Percentiles rank a stretch among this genome's conserved stretches.
Conservation (phyloP, 2,113 vertebrate genomes). For the Deroptyus accipitrinus region DNA sequence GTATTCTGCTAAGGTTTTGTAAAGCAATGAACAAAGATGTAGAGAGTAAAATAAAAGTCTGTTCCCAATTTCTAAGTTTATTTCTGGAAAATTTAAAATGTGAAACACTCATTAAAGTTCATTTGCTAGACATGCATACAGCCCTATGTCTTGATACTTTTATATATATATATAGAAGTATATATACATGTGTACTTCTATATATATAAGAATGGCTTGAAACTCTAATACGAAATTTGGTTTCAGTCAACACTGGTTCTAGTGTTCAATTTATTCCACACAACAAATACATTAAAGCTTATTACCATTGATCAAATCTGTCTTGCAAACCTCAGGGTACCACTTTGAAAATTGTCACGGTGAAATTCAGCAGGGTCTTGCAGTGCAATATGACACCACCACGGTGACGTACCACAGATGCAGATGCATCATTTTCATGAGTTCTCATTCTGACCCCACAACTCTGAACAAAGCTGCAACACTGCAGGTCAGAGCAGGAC, state of each 20-base stretch:
- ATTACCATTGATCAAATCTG: constrained; percentile 13
- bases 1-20: not conserved
- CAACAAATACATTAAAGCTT: constrained; percentile 25
- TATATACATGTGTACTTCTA: not conserved
- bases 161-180: not conserved
- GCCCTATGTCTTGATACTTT: not conserved
- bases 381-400: not conserved
- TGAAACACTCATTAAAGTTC: not conserved
- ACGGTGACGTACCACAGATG: not conserved
- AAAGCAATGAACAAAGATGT: not conserved
- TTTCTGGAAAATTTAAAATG: not conserved
- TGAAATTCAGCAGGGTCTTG: not conserved
- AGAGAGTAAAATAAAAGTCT: not conserved
- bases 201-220: not conserved
- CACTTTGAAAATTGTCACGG: not conserved
- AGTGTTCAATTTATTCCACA: not conserved
- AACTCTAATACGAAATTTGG: not conserved
- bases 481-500: rapidly evolving
- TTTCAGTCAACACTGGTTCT: not conserved
- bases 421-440: rapidly evolving
- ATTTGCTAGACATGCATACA: not conserved
- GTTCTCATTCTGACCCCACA: not conserved
- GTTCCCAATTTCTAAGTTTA: not conserved
- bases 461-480: not conserved
- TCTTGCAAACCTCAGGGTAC: not conserved